Evolutionary conservation across 2,888 invertebrate species (phyloP).

Genomic region (Erpobdella octoculata): DNA sequence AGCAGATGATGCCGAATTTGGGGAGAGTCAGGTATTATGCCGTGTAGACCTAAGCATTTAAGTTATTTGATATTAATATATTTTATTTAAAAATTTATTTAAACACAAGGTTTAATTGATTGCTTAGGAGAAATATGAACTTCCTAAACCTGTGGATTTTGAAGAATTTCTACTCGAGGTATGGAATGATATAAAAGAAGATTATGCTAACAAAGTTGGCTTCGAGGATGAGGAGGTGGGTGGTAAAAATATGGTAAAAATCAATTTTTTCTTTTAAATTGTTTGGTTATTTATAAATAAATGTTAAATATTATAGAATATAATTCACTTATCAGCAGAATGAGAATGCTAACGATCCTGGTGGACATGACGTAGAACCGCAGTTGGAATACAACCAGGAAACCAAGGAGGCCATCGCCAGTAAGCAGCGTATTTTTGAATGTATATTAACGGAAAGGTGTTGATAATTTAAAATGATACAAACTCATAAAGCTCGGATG

Average conservation of each 20-base stretch:
- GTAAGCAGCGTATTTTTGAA: no score
- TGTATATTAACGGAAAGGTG: no score
- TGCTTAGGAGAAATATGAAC: conserved; percentile 49
- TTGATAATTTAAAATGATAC: no score
- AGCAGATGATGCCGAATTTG: neutral
- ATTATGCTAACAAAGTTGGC: conserved; percentile 41
- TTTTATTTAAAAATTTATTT: neutral
- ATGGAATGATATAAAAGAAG: conserved; percentile 49
- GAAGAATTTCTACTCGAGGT: conserved; percentile 44
- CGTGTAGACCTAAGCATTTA: neutral
- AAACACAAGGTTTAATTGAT: neutral
- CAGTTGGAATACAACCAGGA: conserved; percentile 69
- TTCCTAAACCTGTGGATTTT: conserved; percentile 42
- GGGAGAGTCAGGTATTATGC: neutral
- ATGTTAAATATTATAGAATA: neutral
- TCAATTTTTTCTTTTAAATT: neutral
- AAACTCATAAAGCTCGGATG: no score
- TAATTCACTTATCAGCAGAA: conserved; percentile 36
- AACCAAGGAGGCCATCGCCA: conserved; percentile 73
- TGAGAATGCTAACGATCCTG: conserved; percentile 22
- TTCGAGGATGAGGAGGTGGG: neutral
- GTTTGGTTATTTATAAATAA: neutral
- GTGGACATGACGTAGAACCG: conserved; percentile 28
- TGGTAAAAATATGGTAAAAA: no score
- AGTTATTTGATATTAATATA: neutral